These are phyloP conservation scores for Cricetomys ansorgei DNA, from an alignment of 2,113 vertebrate genomes.

Conservation along the genomic window DNA sequence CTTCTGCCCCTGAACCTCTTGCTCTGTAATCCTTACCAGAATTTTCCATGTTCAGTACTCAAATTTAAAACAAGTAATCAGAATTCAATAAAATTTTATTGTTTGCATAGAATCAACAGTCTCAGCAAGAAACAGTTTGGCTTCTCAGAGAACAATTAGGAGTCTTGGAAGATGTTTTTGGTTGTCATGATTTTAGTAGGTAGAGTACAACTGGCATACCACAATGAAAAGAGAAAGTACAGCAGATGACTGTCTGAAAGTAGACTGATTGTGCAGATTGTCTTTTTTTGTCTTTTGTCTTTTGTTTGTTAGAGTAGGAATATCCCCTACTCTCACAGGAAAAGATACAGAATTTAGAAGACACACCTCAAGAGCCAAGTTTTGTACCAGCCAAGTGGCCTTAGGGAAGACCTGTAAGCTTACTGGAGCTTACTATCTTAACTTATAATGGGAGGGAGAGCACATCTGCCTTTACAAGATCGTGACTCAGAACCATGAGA, in stretches of 20 bases:
- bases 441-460: neutral
- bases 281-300: neutral
- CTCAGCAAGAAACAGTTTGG: neutral
- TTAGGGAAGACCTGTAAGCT: neutral
- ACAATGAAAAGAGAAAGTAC: fast-evolving
- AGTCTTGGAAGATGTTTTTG: neutral
- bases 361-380: neutral
- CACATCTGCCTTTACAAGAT: neutral
- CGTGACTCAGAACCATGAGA: neutral
- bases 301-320: neutral
- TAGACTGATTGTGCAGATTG: neutral
- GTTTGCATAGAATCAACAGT: neutral
- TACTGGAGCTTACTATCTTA: neutral
- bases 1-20: neutral
- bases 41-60: neutral
- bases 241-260: neutral
- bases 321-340: neutral
- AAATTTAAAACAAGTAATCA: neutral
- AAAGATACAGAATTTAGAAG: neutral
- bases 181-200: neutral
- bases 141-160: neutral
- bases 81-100: neutral
- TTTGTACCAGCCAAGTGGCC: neutral
- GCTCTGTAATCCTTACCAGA: neutral
- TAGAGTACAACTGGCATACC: no score